These are phyloP conservation scores for Centropus bengalensis DNA, from an alignment of 2,113 vertebrate species.

Conservation along the genomic window DNA sequence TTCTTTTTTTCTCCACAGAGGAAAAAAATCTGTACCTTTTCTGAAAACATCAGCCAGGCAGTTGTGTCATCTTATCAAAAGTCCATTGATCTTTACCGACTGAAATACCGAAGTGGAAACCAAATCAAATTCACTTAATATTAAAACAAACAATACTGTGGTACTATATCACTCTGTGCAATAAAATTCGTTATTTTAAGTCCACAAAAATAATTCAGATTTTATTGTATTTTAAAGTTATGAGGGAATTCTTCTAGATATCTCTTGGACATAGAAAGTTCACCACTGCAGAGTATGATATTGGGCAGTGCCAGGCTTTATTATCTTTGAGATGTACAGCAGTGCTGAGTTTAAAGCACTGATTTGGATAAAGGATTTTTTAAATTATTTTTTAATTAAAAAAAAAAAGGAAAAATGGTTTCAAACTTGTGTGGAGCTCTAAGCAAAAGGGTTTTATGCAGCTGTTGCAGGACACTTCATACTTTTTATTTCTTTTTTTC, in stretches of 20 bases:
- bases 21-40: background rate
- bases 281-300: background rate
- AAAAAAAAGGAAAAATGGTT: background rate
- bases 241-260: background rate
- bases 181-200: background rate
- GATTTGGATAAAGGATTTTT: background rate
- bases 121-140: background rate
- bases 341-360: background rate
- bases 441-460: background rate
- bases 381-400: background rate
- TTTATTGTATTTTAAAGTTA: background rate
- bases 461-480: background rate
- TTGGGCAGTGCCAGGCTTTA: background rate
- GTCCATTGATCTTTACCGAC: background rate
- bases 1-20: background rate
- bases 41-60: background rate
- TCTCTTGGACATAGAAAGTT: background rate
- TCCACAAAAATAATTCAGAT: background rate
- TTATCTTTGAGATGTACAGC: background rate
- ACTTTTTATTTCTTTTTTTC: background rate
- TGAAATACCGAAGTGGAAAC: background rate
- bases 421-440: background rate
- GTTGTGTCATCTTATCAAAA: background rate
- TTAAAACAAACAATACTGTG: background rate
- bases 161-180: background rate